Evolutionary conservation across 2,797 vertebrate genomes (phyloP), one percentile per base, ranked within the genome.

Genomic region (Mus minutoides): DNA sequence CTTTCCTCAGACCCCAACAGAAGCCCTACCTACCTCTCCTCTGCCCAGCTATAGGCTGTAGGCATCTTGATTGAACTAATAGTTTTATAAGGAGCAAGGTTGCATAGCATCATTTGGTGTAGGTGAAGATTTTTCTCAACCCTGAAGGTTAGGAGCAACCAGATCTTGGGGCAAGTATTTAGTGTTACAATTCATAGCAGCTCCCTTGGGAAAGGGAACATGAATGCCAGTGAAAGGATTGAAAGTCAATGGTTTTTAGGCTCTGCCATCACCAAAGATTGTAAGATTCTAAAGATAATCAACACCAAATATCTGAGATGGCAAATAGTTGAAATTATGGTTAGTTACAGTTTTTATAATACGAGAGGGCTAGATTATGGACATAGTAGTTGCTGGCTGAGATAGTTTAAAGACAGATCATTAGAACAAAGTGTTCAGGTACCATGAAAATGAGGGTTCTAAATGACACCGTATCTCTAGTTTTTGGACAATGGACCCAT

Each of bases 281-380:
- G 76, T 88, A 54, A 46, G 29, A 37, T 73, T 79, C 54, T 67
- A 78, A 52, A 84, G 56, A 13, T 6, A 78, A 19, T 52, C 34
- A 58, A 24, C 31, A 87, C 13, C 9, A 92, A 90, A 52, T 78
- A 94, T 2, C 54, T 24, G 62, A 56, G 71, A 49, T 54, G 40
- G 34, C 13, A 37, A 21, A 71, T 19, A 2, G 22, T 79, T 84
- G 62, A 94, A 92, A 73, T 88, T 91, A 76, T 31, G 62, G 40
- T n/a, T 75, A n/a, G 43, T 56, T 88, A 56, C 21, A 88, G 58
- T 78, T 92, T 90, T 82, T 54, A 52, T 76, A 90, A 58, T 91
- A 58, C 19, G 49, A 54, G 67, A 86, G 46, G 9, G 56, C 76
- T 76, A 19, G 52, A 26, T 40, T n/a, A 26, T 77, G 58, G 58